Evolutionary conservation across 2,113 vertebrate species (phyloP).

Genomic region (Larimichthys crocea): DNA sequence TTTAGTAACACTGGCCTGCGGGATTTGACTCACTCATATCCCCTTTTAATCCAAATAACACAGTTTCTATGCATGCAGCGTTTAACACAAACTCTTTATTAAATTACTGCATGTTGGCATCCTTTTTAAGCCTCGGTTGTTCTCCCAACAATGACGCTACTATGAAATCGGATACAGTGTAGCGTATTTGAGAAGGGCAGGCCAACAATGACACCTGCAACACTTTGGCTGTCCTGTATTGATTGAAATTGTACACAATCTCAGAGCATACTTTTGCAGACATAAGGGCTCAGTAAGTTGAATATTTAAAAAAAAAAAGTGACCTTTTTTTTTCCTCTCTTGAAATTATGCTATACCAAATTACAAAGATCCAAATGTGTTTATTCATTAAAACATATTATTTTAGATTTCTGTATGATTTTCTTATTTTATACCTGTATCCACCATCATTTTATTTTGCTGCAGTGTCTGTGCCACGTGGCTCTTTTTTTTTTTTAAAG

Average conservation of each 20-base stretch:
- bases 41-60: conserved; percentile 38
- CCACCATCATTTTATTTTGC: conserved; percentile 16
- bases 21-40: conserved; percentile 5
- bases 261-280: conserved; percentile 37
- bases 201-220: background rate
- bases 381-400: conserved; percentile 9
- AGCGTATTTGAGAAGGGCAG: conserved; percentile 10
- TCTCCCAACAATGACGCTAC: background rate
- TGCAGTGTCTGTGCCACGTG: conserved; percentile 41
- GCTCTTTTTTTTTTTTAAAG: conserved; percentile 27
- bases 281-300: conserved; percentile 38
- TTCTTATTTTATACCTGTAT: conserved; percentile 40
- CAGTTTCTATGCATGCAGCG: conserved; percentile 30
- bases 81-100: conserved; percentile 19
- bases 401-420: conserved; percentile 32
- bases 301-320: conserved; percentile 31
- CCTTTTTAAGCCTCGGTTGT: conserved; percentile 18
- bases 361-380: conserved; percentile 15
- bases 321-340: conserved; percentile 34
- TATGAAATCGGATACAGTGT: background rate
- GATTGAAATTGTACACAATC: conserved; percentile 23
- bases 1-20: conserved; percentile 10
- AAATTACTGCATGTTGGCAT: background rate
- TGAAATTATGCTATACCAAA: conserved; percentile 47
- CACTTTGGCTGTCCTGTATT: conserved; percentile 5